Evolutionary conservation across 2,797 vertebrate species (phyloP).

Genomic region (Dicrostonyx torquatus): DNA sequence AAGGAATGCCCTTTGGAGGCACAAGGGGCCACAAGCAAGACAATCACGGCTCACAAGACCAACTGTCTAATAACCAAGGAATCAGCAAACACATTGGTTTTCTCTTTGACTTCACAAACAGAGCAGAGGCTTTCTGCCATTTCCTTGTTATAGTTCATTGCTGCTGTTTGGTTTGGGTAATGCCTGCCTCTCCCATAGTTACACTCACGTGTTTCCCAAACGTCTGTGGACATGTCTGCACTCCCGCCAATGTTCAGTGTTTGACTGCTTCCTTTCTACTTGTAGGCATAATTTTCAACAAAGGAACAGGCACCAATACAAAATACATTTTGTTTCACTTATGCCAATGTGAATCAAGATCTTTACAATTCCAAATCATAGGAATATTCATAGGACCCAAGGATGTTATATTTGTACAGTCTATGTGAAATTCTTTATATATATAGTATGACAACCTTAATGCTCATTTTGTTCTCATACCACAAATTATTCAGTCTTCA

Average conservation of each 20-base stretch:
- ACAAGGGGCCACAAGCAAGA: background rate
- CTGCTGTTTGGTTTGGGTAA: background rate
- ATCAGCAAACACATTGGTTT: background rate
- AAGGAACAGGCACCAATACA: background rate
- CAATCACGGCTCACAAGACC: background rate
- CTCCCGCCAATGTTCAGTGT: background rate
- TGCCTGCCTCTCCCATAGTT: background rate
- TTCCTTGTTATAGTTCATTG: background rate
- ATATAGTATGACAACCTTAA: background rate
- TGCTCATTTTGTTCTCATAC: background rate
- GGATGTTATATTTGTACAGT: background rate
- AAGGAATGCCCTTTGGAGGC: background rate
- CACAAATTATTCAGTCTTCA: background rate
- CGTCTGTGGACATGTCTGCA: background rate
- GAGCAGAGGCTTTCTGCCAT: background rate
- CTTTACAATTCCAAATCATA: background rate
- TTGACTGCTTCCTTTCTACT: constrained; percentile 18
- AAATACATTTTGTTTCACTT: background rate
- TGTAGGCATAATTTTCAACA: constrained; percentile 30
- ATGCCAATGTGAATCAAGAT: background rate
- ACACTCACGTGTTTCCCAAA: background rate
- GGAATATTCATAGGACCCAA: background rate
- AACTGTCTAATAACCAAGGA: background rate
- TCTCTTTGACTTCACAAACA: constrained; percentile 34
- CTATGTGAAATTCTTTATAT: background rate